These are phyloP conservation scores for Ylistrum balloti DNA, from an alignment of 1,140 invertebrate species.

Conservation along the genomic window DNA sequence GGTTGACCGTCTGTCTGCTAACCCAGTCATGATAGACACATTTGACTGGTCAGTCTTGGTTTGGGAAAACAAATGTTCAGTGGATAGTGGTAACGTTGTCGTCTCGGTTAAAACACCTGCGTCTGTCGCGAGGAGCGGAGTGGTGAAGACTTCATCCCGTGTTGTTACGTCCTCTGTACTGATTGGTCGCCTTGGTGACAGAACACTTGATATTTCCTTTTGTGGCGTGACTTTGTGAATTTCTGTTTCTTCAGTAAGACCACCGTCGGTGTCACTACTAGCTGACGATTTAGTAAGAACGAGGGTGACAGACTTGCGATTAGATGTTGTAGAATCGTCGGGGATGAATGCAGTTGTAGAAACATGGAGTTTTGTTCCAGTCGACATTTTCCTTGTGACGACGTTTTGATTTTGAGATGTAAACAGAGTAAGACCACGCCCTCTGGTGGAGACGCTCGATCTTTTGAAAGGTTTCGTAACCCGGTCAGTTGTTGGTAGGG, in stretches of 20 bases:
- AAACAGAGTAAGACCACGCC: too few species aligned
- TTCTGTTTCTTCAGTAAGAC: not conserved
- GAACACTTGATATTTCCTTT: not conserved
- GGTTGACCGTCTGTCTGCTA: not conserved
- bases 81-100: not conserved
- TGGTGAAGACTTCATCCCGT: not conserved
- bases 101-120: not conserved
- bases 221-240: not conserved
- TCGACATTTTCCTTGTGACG: too few species aligned
- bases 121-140: not conserved
- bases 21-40: not conserved
- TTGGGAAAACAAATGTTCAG: not conserved
- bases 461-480: too few species aligned
- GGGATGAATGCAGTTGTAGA: not conserved
- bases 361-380: not conserved
- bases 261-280: not conserved
- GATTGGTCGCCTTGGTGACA: not conserved
- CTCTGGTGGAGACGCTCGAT: too few species aligned
- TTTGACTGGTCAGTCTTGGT: not conserved
- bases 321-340: not conserved
- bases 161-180: not conserved
- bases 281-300: not conserved
- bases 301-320: not conserved
- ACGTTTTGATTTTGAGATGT: too few species aligned
- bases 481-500: too few species aligned